Conservation (phyloP, 2,113 vertebrate genomes). For the Hemiscyllium ocellatum region DNA sequence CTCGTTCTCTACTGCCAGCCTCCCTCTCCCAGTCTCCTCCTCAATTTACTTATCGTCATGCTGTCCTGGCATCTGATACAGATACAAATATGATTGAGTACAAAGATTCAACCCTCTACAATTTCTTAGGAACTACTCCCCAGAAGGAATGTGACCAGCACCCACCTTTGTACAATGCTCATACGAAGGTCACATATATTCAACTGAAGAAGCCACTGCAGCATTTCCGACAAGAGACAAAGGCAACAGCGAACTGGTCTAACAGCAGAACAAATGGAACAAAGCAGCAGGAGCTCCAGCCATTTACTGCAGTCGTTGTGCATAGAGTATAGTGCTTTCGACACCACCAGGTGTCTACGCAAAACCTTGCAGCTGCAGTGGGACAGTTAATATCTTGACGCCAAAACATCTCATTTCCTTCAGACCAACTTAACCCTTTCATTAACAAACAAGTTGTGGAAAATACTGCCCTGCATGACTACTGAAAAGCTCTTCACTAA, state of each 20-base stretch:
- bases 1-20: neutral
- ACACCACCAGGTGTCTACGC: conserved; percentile 54
- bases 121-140: neutral
- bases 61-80: conserved; percentile 21
- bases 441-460: neutral
- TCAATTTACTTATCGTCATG: neutral
- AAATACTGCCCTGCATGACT: neutral
- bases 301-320: conserved; percentile 55
- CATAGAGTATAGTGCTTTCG: conserved; percentile 42
- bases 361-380: conserved; percentile 55
- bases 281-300: conserved; percentile 54
- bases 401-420: conserved; percentile 36
- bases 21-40: neutral
- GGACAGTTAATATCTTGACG: conserved; percentile 46
- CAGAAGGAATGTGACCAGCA: conserved; percentile 38
- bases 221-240: conserved; percentile 45
- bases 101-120: conserved; percentile 17
- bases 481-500: neutral
- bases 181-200: conserved; percentile 43
- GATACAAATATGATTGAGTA: conserved; percentile 21
- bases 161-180: conserved; percentile 46
- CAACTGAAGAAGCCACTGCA: conserved; percentile 44
- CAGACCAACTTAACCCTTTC: conserved; percentile 34
- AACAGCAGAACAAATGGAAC: conserved; percentile 49
- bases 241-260: conserved; percentile 44